These are phyloP conservation scores for Okamejei kenojei DNA, from an alignment of 2,797 vertebrate genomes.

Conservation along the genomic window DNA sequence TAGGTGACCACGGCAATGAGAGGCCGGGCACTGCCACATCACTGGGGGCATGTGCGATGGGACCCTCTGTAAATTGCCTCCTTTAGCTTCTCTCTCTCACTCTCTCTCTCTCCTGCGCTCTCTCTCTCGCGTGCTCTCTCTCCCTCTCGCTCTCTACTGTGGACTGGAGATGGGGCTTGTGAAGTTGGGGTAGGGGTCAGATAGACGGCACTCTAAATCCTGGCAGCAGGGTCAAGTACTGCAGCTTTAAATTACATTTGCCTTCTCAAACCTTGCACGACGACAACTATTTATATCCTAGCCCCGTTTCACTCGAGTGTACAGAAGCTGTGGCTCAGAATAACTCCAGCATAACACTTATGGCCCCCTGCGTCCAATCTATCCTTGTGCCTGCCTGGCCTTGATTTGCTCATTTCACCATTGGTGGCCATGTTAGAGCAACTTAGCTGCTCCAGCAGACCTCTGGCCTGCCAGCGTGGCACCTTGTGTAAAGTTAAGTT, in stretches of 20 bases:
- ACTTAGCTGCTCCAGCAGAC: not conserved
- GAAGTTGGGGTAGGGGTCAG: not conserved
- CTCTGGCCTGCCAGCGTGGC: not conserved
- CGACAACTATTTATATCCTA: too few species aligned
- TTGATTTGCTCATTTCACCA: not conserved
- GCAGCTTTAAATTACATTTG: not conserved
- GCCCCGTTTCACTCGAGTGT: not conserved
- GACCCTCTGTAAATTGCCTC: not conserved
- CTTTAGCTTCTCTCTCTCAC: not conserved
- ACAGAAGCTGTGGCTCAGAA: not conserved
- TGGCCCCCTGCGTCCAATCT: not conserved
- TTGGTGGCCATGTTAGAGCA: not conserved
- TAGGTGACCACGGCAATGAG: too few species aligned
- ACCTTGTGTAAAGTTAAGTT: not conserved
- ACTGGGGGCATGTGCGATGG: not conserved
- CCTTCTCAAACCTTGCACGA: not conserved
- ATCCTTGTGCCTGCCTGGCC: not conserved
- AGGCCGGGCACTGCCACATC: not conserved
- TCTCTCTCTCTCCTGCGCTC: not conserved
- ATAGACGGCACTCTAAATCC: not conserved
- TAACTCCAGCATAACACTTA: not conserved
- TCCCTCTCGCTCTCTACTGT: too few species aligned
- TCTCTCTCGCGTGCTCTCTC: not conserved
- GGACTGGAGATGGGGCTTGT: not conserved
- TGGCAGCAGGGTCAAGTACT: not conserved